phyloP scores from a whole-genome alignment of 2,113 vertebrate species.

The Micromys minutus region DNA sequence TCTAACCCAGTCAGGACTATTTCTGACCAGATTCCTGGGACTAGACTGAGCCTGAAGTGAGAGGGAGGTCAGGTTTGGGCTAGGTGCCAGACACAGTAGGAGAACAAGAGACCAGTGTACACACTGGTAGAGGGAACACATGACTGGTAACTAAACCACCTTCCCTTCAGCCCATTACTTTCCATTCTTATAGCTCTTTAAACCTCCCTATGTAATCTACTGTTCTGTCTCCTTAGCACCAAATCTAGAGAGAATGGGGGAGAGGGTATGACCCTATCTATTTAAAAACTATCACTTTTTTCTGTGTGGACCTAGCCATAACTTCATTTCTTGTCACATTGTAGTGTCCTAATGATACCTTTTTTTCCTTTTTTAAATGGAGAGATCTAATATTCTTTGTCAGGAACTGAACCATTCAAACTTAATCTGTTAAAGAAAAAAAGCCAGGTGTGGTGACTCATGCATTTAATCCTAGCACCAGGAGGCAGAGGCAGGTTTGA shows the following conservation, averaged over 20 bases:
- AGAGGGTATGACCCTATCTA: neutral
- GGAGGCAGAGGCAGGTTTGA: neutral
- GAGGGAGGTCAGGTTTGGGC: neutral
- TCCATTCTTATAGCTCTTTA: neutral
- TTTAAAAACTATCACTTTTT: neutral
- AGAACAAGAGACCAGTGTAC: neutral
- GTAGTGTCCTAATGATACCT: neutral
- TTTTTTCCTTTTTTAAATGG: neutral
- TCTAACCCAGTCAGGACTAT: neutral
- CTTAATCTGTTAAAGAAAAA: neutral
- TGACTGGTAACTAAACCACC: neutral
- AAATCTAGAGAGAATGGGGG: neutral
- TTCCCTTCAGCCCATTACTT: neutral
- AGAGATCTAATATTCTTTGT: neutral
- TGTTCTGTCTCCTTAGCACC: neutral
- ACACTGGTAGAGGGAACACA: neutral
- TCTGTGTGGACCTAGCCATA: neutral
- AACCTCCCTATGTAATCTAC: neutral
- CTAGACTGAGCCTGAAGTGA: neutral
- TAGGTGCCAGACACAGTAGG: neutral
- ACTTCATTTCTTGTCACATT: neutral
- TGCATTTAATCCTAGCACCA: neutral
- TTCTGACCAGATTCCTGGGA: constrained; percentile 6
- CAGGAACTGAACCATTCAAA: neutral
- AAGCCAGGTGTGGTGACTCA: neutral